These are phyloP conservation scores for Periophthalmodon schlosseri DNA, from an alignment of 2,113 vertebrate genomes.

Conservation along the genomic window DNA sequence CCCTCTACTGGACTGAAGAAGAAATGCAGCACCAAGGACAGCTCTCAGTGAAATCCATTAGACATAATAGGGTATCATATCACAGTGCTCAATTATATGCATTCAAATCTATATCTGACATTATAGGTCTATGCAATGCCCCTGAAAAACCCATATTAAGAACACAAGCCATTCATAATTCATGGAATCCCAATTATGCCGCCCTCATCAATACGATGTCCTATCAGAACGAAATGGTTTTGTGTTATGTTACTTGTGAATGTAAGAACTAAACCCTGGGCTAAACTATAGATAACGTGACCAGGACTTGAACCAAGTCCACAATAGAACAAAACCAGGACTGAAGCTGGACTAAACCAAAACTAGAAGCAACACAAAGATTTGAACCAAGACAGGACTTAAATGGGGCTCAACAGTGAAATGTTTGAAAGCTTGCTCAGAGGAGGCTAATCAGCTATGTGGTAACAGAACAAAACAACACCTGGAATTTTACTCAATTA, in stretches of 20 bases:
- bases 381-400: background rate
- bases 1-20: slow-evolving; percentile 53
- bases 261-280: too few species aligned
- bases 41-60: slow-evolving; percentile 7
- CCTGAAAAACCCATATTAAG: too few species aligned
- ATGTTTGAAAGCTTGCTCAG: background rate
- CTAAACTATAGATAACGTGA: background rate
- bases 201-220: too few species aligned
- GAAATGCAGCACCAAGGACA: slow-evolving; percentile 21
- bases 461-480: too few species aligned
- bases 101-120: background rate
- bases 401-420: background rate
- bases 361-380: background rate
- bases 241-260: too few species aligned
- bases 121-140: background rate
- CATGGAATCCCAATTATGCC: too few species aligned
- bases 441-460: too few species aligned
- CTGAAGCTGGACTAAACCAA: background rate
- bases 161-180: too few species aligned
- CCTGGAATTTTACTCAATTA: too few species aligned
- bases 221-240: too few species aligned
- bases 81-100: background rate
- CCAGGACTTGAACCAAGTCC: too few species aligned
- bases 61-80: slow-evolving; percentile 8
- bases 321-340: too few species aligned